Evolutionary conservation across 2,888 invertebrate genomes (phyloP).

Genomic region (Drosophila melanosoma): DNA sequence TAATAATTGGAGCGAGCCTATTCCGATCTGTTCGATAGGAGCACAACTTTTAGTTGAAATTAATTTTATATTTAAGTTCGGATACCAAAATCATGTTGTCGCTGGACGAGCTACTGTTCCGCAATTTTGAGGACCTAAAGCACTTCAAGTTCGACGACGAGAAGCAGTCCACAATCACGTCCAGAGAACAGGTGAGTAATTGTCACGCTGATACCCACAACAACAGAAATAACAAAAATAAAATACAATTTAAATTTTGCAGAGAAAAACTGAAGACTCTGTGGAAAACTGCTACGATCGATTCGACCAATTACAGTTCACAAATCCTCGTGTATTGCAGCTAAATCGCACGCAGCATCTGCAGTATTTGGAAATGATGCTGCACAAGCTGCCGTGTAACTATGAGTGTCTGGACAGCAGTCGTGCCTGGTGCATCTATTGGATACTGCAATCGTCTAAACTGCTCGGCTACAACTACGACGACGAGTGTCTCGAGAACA

Average conservation of each 20-base stretch:
- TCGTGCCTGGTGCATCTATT: slow-evolving; percentile 98
- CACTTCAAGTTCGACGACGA: slow-evolving; percentile 87
- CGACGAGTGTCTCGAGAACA: slow-evolving; percentile 86
- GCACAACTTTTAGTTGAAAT: slow-evolving; percentile 32
- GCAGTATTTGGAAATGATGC: slow-evolving; percentile 88
- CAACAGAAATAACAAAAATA: slow-evolving; percentile 3
- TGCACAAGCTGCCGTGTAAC: slow-evolving; percentile 88
- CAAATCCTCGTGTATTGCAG: slow-evolving; percentile 87
- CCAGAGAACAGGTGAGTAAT: slow-evolving; percentile 87
- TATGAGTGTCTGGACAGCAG: slow-evolving; percentile 97
- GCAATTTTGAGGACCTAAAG: slow-evolving; percentile 79
- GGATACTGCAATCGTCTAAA: slow-evolving; percentile 96
- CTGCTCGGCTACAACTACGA: slow-evolving; percentile 89
- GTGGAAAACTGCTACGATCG: slow-evolving; percentile 86
- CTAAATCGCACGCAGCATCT: slow-evolving; percentile 88
- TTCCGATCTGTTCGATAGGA: slow-evolving; percentile 7
- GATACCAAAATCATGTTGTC: slow-evolving; percentile 56
- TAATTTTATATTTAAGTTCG: slow-evolving; percentile 26
- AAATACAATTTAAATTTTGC: not conserved
- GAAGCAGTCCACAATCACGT: slow-evolving; percentile 86
- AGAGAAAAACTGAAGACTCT: slow-evolving; percentile 87
- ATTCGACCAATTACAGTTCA: slow-evolving; percentile 85
- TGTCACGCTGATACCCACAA: not conserved
- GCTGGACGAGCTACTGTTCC: slow-evolving; percentile 70
- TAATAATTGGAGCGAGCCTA: slow-evolving; percentile 20